phyloP scores from a whole-genome alignment of 2,797 vertebrate species.

The Parauchenoglanis ngamensis region DNA sequence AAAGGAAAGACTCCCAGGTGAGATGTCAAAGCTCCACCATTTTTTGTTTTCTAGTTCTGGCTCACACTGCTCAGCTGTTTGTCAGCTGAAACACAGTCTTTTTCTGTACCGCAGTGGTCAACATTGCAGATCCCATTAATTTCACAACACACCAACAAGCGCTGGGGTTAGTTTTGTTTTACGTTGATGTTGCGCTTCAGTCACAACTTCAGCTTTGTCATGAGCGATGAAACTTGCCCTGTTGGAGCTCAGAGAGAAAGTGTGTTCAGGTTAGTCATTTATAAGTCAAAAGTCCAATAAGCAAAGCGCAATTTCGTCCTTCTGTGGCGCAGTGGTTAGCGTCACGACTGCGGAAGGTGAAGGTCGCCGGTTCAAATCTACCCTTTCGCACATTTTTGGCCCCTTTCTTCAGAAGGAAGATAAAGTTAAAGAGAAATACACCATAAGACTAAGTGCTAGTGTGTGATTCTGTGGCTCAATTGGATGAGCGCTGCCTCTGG shows the following conservation, averaged over 20 bases:
- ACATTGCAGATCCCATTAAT: background rate
- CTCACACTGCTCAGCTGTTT: background rate
- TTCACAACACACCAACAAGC: background rate
- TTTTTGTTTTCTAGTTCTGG: background rate
- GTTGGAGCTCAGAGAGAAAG: background rate
- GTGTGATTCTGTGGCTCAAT: background rate
- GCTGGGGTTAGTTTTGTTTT: background rate
- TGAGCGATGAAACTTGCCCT: background rate
- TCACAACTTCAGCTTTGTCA: background rate
- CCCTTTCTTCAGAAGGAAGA: background rate
- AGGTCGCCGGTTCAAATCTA: background rate
- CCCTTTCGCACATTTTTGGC: background rate
- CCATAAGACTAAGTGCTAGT: too few species aligned
- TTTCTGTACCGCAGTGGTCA: background rate
- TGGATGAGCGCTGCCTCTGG: background rate
- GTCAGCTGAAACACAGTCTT: background rate
- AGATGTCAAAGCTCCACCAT: background rate
- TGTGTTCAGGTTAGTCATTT: background rate
- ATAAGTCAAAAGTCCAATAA: background rate
- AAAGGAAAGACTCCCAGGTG: background rate
- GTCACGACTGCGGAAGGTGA: rapidly evolving
- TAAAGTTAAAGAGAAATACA: background rate
- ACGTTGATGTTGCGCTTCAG: background rate
- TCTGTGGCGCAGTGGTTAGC: background rate
- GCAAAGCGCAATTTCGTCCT: rapidly evolving